Evolutionary conservation across 2,113 vertebrate genomes (phyloP).

Genomic region (Cromileptes altivelis): DNA sequence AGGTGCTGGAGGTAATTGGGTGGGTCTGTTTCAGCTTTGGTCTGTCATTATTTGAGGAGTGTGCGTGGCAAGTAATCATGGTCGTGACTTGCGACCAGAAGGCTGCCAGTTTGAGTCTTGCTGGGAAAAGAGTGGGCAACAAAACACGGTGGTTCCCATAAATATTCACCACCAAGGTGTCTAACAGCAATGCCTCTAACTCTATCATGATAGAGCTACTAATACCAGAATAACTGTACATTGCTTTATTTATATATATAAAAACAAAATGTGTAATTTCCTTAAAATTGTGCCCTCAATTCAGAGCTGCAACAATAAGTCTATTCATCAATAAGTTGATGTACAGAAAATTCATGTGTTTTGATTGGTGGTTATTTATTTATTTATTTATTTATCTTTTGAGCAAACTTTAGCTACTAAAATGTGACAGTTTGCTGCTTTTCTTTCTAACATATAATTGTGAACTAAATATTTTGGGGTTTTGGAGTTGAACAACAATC

Average conservation of each 20-base stretch:
- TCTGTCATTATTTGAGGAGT: constrained; percentile 72
- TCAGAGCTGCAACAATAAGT: neutral
- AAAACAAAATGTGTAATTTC: neutral
- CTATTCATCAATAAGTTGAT: neutral
- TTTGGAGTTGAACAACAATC: neutral
- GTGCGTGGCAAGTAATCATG: constrained; percentile 53
- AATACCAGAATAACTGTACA: neutral
- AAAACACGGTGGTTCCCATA: neutral
- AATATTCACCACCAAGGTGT: constrained; percentile 4
- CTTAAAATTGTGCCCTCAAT: neutral
- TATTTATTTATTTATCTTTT: too few relatives aligned
- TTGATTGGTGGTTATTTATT: neutral
- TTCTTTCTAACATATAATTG: neutral
- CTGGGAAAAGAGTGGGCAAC: constrained; percentile 25
- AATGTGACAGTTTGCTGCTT: neutral
- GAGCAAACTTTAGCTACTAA: too few relatives aligned
- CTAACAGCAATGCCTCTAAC: neutral
- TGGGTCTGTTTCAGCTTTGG: constrained; percentile 32
- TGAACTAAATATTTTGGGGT: neutral
- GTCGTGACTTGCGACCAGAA: constrained; percentile 10
- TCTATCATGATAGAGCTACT: neutral
- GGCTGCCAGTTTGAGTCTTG: constrained; percentile 25
- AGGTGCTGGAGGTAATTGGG: constrained; percentile 58
- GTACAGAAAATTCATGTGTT: neutral
- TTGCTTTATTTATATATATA: neutral